Evolutionary conservation across 2,888 invertebrate species (phyloP), one percentile per base, ranked within the genome.

Genomic region (Morinoia aosen): DNA sequence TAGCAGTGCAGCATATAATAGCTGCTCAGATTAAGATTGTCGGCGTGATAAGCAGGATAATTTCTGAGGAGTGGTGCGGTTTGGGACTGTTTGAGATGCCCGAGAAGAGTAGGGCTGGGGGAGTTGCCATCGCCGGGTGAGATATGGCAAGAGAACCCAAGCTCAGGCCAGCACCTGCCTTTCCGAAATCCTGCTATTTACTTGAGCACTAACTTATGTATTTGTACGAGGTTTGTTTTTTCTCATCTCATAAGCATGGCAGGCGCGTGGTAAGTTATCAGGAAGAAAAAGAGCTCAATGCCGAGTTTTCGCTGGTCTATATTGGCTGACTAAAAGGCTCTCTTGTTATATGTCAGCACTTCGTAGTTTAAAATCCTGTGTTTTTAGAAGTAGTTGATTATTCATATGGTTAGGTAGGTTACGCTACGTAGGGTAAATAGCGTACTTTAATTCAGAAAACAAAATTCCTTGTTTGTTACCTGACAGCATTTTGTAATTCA

Each of bases 31-130:
- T 93, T 57, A 93, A 93, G 93, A 93, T 93, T 33, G 93, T 48
- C 57, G 93, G 25, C 57, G n/a, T 57, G 93, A 93, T 93, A 93
- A 93, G 93, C 57, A 25, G 48, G 93, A 93, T 93, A 93, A 93
- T 93, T 93, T 93, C 93, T 93, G 93, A 48, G 25, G 90, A 90
- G 90, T 48, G 90, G 90, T 40, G 90, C 90, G 48, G 39, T 25
- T 48, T 90, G 90, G 48, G 40, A 48, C 90, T 90, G 48, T 76
- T 76, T 76, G 76, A 33, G 76, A 76, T 76, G 76, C 76, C 33
- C 25, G 25, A 76, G 76, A 76, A 16, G 76, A 33, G 76, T 76
- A 25, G 76, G 76, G 76, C 25, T 25, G 10, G 76, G 76, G 16
- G 76, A 76, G 76, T 33, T 33, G 76, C 76, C 76, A 76, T 33